Evolutionary conservation across 2,888 invertebrate genomes (phyloP).

Genomic region (Tineola bisselliella): DNA sequence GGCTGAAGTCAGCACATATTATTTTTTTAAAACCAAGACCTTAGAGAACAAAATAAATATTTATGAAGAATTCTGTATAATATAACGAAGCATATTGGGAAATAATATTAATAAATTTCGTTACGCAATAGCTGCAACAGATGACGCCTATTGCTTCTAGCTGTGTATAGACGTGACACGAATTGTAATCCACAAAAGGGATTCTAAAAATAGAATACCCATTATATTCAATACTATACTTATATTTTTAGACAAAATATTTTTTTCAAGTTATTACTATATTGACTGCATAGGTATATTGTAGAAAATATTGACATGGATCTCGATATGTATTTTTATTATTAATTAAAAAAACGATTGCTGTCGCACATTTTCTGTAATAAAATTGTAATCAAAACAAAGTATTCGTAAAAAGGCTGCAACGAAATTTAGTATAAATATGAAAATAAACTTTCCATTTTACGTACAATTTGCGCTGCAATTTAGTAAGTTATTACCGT

Average conservation of each 20-base stretch:
- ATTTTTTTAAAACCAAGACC: too few relatives aligned
- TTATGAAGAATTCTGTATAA: too few relatives aligned
- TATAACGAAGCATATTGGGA: background rate
- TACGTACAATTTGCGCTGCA: background rate
- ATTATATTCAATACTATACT: background rate
- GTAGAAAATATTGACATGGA: too few relatives aligned
- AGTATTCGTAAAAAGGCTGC: too few relatives aligned
- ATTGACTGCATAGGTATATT: too few relatives aligned
- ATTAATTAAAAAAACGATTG: too few relatives aligned
- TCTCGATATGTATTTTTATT: too few relatives aligned
- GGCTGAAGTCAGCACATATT: too few relatives aligned
- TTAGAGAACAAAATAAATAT: too few relatives aligned
- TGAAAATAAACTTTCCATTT: background rate
- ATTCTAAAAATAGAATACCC: background rate
- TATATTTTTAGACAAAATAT: background rate
- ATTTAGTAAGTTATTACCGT: background rate
- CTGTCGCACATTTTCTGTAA: too few relatives aligned
- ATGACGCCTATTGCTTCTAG: background rate
- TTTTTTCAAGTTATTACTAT: too few relatives aligned
- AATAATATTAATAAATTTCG: background rate
- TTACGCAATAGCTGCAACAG: background rate
- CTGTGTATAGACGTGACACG: background rate
- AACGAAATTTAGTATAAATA: background rate
- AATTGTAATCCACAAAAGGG: background rate
- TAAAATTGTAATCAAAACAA: too few relatives aligned